phyloP scores from a whole-genome alignment of 2,113 vertebrate species.

The Irena cyanogastra region DNA sequence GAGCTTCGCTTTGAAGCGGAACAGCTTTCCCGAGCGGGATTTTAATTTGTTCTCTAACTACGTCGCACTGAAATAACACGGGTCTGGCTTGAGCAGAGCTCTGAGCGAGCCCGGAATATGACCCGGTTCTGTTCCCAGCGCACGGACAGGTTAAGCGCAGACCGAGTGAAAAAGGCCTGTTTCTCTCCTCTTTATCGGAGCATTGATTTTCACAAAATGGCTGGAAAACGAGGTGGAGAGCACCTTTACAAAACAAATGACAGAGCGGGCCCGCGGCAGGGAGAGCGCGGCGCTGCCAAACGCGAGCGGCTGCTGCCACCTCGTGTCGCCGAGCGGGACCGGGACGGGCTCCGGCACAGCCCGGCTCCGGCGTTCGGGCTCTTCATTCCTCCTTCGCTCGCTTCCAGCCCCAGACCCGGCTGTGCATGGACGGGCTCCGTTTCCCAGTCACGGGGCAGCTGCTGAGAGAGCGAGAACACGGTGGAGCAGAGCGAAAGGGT shows the following conservation, averaged over 20 bases:
- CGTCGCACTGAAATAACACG: neutral
- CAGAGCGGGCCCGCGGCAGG: rapidly evolving
- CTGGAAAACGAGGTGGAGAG: neutral
- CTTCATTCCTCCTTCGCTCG: neutral
- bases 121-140: neutral
- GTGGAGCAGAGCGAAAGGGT: neutral
- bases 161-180: neutral
- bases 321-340: neutral
- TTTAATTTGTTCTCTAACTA: neutral
- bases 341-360: neutral
- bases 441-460: neutral
- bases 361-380: too few species aligned
- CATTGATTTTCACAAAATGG: neutral
- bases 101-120: neutral
- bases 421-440: neutral
- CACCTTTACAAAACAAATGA: neutral
- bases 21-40: neutral
- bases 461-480: neutral
- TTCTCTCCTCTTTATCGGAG: neutral
- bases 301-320: neutral
- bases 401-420: neutral
- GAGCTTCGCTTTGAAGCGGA: neutral
- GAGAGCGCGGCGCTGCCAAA: neutral
- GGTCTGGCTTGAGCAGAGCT: neutral
- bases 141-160: neutral